These are phyloP conservation scores for Nineta flava DNA, from an alignment of 2,888 invertebrate species.

Conservation along the genomic window DNA sequence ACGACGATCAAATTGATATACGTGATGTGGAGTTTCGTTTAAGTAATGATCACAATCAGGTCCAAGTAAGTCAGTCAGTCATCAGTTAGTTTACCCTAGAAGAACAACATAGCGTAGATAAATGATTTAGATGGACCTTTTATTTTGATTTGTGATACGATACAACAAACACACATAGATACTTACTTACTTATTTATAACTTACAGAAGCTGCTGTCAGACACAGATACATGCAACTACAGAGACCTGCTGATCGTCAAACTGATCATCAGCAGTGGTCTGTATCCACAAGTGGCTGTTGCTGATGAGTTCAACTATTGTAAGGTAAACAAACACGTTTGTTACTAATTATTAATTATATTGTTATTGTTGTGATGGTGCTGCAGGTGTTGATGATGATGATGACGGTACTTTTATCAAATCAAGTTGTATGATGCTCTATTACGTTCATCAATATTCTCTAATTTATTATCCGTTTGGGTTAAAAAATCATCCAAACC, in stretches of 20 bases:
- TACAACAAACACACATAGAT: too few species aligned
- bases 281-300: slow-evolving; percentile 92
- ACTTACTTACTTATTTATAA: too few species aligned
- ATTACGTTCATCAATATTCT: too few species aligned
- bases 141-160: too few species aligned
- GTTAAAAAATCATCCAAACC: too few species aligned
- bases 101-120: too few species aligned
- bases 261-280: slow-evolving; percentile 74
- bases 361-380: neutral
- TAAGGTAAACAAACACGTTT: slow-evolving; percentile 37
- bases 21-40: slow-evolving; percentile 78
- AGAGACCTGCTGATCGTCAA: slow-evolving; percentile 56
- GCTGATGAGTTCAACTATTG: slow-evolving; percentile 87
- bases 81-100: too few species aligned
- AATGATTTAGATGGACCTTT: too few species aligned
- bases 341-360: neutral
- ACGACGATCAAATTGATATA: slow-evolving; percentile 49
- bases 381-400: too few species aligned
- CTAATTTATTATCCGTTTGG: too few species aligned
- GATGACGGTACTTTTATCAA: too few species aligned
- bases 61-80: slow-evolving; percentile 47
- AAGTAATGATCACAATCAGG: slow-evolving; percentile 55
- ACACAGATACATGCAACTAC: slow-evolving; percentile 44
- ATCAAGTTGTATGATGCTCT: too few species aligned
- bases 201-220: slow-evolving; percentile 38